A percentile compares a stretch with the other conserved stretches of the same genome.
Conservation (phyloP, 2,888 invertebrate species). For the Calameuta pallipes region DNA sequence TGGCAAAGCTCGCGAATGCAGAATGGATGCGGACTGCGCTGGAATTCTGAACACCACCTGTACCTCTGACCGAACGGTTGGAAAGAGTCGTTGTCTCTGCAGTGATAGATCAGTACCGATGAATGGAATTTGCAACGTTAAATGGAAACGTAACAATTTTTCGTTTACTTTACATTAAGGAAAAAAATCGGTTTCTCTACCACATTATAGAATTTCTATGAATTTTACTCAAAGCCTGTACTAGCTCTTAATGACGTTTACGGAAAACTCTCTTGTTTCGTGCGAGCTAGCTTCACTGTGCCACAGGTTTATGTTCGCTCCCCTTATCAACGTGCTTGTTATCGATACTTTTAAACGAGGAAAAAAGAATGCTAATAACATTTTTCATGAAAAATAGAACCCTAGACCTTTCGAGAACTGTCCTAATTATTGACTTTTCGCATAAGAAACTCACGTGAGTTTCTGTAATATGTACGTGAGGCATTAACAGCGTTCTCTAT, state of each 20-base stretch:
- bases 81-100: constrained; percentile 75
- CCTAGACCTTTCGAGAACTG: constrained; percentile 8
- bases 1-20: constrained; percentile 72
- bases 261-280: not conserved
- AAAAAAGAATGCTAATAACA: not conserved
- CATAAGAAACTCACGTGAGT: constrained; percentile 42
- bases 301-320: too few species aligned
- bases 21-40: constrained; percentile 73
- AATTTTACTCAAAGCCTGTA: too few species aligned
- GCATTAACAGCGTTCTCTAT: constrained; percentile 25
- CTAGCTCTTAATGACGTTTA: not conserved
- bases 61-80: constrained; percentile 74
- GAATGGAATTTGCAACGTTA: constrained; percentile 75
- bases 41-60: constrained; percentile 76
- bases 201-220: not conserved
- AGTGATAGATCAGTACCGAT: constrained; percentile 76
- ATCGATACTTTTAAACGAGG: too few species aligned
- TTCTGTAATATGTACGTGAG: constrained; percentile 39
- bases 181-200: not conserved
- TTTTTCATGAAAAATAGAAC: not conserved
- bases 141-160: constrained; percentile 71
- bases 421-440: constrained; percentile 32
- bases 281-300: too few species aligned
- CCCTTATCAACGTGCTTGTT: too few species aligned
- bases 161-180: not conserved